These are phyloP conservation scores for Allophyes oxyacanthae DNA, from an alignment of 2,888 invertebrate genomes.

Conservation along the genomic window DNA sequence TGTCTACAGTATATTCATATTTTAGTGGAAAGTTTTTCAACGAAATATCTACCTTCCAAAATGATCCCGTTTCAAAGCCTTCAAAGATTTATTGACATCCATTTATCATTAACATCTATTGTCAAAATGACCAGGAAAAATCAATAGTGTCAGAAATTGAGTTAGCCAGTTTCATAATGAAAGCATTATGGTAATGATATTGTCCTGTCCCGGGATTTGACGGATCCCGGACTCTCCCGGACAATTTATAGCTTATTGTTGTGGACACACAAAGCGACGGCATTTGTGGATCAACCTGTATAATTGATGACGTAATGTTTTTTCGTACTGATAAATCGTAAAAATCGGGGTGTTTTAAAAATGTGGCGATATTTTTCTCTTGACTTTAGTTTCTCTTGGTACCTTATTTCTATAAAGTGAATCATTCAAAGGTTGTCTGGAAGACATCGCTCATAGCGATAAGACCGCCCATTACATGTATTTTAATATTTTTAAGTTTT, in stretches of 20 bases:
- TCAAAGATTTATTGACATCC: neutral
- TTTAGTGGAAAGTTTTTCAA: neutral
- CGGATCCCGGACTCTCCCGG: slow-evolving; percentile 48
- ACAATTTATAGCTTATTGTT: slow-evolving; percentile 60
- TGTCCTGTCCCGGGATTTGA: slow-evolving; percentile 49
- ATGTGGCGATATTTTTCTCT: neutral
- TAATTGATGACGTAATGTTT: slow-evolving; percentile 47
- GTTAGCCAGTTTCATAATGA: slow-evolving; percentile 42
- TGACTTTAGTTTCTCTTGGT: neutral
- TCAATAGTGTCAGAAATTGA: slow-evolving; percentile 45
- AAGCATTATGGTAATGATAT: slow-evolving; percentile 55
- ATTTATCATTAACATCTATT: slow-evolving; percentile 31
- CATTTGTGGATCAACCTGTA: slow-evolving; percentile 36
- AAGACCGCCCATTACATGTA: no score
- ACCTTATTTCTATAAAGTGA: no score
- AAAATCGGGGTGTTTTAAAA: neutral
- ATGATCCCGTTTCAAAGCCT: neutral
- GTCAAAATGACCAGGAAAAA: slow-evolving; percentile 25
- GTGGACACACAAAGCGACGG: slow-evolving; percentile 38
- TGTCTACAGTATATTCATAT: no score
- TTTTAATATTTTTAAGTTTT: no score
- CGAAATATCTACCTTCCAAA: no score
- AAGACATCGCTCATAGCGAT: no score
- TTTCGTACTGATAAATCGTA: slow-evolving; percentile 13
- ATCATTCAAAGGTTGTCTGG: no score